Base-by-base conservation (phyloP, 2,888 invertebrate genomes). In the Diaprepes abbreviatus region DNA sequence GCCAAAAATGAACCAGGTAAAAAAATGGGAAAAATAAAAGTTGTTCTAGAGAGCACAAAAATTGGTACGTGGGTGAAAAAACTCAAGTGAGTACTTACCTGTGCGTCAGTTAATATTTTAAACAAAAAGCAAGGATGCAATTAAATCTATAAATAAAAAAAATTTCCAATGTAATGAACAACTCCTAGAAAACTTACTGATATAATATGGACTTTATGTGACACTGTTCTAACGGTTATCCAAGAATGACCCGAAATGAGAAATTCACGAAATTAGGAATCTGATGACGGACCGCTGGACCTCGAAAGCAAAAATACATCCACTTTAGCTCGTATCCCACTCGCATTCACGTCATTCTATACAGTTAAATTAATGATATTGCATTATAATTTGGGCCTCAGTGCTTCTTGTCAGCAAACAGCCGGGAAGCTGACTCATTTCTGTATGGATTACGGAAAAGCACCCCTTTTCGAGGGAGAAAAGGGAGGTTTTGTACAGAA, bases 351-450 rank as follows among this genome's bases (percentile, higher is more conserved):
- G 55, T 38, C 35, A 21, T 36, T 55, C 55, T 9, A 21, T 43
- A 43, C 24, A 45, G 21, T 45, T 16, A 63, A 68, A 68, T 68
- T 68, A 64, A 69, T 63, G 69, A 69, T 69, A 69, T 68, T 55
- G 67, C 60, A 62, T 60, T 68, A 62, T 68, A 68, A 68, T 68
- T 68, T 68, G 43, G 38, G 55, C 55, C 48, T 57, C 55, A 54
- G 28, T 68, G 62, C 43, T 35, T 45, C 54, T 54, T 67, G 67
- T 67, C 67, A 55, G 62, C 62, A 14, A 31, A 36, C 50, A 59
- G 66, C n/a, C 38, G 35, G 62, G 62, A 60, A 68, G 62, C 62
- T 68, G 67, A 68, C 55, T 68, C 67, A 68, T 62, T 54, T 60
- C 45, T 40, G 43, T n/a, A 59, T 45, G 48, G 45, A 65, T 48